Evolutionary conservation across 2,888 invertebrate genomes (phyloP).

Genomic region (Mellilla xanthometata): DNA sequence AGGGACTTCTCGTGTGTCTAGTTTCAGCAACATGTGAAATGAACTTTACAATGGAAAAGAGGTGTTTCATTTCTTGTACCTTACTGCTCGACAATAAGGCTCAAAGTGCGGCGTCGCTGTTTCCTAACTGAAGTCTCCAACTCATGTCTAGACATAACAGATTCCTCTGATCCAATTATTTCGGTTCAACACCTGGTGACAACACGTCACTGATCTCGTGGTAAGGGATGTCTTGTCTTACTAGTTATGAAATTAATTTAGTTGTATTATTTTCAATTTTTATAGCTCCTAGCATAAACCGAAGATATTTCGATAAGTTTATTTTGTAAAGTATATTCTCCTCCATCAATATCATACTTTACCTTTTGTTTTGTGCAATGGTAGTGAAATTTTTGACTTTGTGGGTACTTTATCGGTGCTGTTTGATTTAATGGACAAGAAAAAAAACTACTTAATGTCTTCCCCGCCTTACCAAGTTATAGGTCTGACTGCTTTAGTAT

Average conservation of each 20-base stretch:
- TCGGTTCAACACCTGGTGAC: slow-evolving; percentile 64
- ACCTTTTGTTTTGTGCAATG: slow-evolving; percentile 50
- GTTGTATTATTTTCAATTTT: slow-evolving; percentile 83
- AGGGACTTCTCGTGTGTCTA: slow-evolving; percentile 54
- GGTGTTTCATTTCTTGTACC: slow-evolving; percentile 7
- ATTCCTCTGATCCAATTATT: slow-evolving; percentile 30
- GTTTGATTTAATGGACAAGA: slow-evolving; percentile 43
- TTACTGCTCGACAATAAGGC: slow-evolving; percentile 1
- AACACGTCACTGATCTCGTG: slow-evolving; percentile 81
- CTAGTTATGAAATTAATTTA: slow-evolving; percentile 82
- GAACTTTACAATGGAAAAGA: slow-evolving; percentile 24
- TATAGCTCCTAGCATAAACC: slow-evolving; percentile 83
- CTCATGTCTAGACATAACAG: slow-evolving; percentile 31
- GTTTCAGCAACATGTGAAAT: slow-evolving; percentile 31
- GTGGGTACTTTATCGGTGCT: slow-evolving; percentile 54
- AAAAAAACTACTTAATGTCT: slow-evolving; percentile 59
- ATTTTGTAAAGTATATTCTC: slow-evolving; percentile 80
- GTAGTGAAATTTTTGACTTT: slow-evolving; percentile 41
- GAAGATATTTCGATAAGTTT: slow-evolving; percentile 83
- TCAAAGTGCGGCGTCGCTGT: no score
- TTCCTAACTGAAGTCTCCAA: no score
- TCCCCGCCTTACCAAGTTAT: slow-evolving; percentile 60
- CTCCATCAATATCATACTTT: slow-evolving; percentile 80
- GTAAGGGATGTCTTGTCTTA: slow-evolving; percentile 81
- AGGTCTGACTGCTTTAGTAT: slow-evolving; percentile 44